These are phyloP conservation scores for Spatula clypeata DNA, from an alignment of 2,797 vertebrate genomes.

Conservation along the genomic window DNA sequence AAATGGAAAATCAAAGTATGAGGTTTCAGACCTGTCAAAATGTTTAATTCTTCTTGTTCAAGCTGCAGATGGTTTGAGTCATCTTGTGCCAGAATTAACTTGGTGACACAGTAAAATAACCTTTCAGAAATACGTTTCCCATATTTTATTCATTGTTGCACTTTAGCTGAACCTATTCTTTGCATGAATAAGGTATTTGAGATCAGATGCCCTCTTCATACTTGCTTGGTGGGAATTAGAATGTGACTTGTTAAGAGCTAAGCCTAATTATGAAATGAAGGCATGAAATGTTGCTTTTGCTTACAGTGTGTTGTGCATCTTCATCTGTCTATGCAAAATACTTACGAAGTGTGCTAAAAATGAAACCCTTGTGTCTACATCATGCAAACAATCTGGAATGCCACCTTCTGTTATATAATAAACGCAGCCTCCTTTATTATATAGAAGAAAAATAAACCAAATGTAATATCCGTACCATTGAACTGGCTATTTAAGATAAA, in stretches of 20 bases:
- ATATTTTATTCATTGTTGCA: slow-evolving; percentile 85
- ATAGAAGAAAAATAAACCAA: slow-evolving; percentile 9
- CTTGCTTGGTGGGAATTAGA: slow-evolving; percentile 69
- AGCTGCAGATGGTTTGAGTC: slow-evolving; percentile 80
- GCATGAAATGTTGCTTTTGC: slow-evolving; percentile 68
- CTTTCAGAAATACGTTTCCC: slow-evolving; percentile 80
- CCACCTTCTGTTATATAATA: slow-evolving; percentile 64
- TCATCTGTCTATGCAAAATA: slow-evolving; percentile 70
- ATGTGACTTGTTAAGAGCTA: slow-evolving; percentile 69
- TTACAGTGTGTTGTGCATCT: slow-evolving; percentile 57
- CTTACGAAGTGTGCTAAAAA: slow-evolving; percentile 57
- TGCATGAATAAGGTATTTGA: slow-evolving; percentile 80
- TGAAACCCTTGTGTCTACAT: slow-evolving; percentile 61
- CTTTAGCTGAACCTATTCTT: slow-evolving; percentile 82
- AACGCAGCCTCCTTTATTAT: neutral
- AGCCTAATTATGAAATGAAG: slow-evolving; percentile 62
- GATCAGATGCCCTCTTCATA: slow-evolving; percentile 70
- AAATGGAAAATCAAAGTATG: slow-evolving; percentile 74
- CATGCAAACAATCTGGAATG: slow-evolving; percentile 66
- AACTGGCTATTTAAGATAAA: neutral
- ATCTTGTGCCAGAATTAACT: slow-evolving; percentile 82
- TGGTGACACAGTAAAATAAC: slow-evolving; percentile 81
- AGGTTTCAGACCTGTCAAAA: slow-evolving; percentile 79
- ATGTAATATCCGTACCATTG: neutral
- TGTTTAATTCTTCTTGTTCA: slow-evolving; percentile 78